Conservation (phyloP, 2,888 invertebrate genomes). For the Sarcophaga variegata region DNA sequence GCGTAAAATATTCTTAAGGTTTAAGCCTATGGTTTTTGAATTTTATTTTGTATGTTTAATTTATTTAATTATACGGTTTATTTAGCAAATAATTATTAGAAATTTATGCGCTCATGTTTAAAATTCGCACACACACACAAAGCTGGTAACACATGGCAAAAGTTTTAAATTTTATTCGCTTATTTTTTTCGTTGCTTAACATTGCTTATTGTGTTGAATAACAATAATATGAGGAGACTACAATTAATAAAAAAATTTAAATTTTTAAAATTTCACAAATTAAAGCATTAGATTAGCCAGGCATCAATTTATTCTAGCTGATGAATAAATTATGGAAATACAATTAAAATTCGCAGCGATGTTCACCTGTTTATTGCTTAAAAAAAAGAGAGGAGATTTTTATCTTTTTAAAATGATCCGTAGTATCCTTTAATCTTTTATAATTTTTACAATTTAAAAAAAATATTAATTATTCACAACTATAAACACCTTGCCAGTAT, state of each 20-base stretch:
- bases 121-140: neutral
- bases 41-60: too few species aligned
- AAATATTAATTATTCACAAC: neutral
- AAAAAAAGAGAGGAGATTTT: too few species aligned
- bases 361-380: too few species aligned
- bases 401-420: too few species aligned
- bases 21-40: too few species aligned
- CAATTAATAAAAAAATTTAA: neutral
- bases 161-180: too few species aligned
- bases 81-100: constrained; percentile 51
- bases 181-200: too few species aligned
- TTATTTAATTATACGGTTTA: constrained; percentile 42
- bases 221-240: too few species aligned
- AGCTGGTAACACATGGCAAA: too few species aligned
- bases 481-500: neutral
- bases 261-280: neutral
- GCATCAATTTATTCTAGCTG: constrained; percentile 2
- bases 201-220: too few species aligned
- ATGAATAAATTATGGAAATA: neutral
- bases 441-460: neutral
- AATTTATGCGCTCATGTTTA: constrained; percentile 21
- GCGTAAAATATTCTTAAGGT: neutral
- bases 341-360: too few species aligned
- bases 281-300: constrained; percentile 31
- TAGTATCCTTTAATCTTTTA: too few species aligned